Conservation (phyloP, 1,140 invertebrate genomes). For the Ephestia elutella region DNA sequence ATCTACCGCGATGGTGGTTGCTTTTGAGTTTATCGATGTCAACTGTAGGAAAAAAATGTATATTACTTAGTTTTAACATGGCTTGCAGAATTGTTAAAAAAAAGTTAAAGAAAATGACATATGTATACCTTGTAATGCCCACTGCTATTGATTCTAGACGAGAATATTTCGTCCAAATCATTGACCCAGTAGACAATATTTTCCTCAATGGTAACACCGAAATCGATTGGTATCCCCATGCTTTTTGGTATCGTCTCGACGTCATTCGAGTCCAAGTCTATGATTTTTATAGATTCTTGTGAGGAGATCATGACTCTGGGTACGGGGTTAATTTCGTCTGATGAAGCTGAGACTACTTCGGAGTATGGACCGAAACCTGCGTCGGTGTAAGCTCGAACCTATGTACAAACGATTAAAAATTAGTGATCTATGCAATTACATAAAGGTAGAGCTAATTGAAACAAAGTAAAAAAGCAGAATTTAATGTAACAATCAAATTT, state of each 20-base stretch:
- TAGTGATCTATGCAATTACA: no score
- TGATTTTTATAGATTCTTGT: conserved; percentile 80
- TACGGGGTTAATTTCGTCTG: conserved; percentile 81
- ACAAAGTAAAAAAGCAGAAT: no score
- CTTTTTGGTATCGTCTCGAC: conserved; percentile 76
- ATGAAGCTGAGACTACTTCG: conserved; percentile 76
- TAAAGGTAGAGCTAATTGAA: no score
- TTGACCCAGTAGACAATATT: conserved; percentile 89
- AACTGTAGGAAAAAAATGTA: conserved; percentile 23
- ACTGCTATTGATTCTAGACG: conserved; percentile 75
- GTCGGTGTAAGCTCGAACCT: conserved; percentile 86
- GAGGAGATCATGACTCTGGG: conserved; percentile 85
- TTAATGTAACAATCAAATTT: no score
- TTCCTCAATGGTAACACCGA: conserved; percentile 80
- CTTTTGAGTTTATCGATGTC: conserved; percentile 78
- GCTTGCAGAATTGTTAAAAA: not conserved
- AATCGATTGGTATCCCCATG: conserved; percentile 77
- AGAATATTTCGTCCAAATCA: conserved; percentile 84
- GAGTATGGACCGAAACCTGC: conserved; percentile 83
- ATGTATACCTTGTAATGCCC: conserved; percentile 64
- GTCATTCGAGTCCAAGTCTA: conserved; percentile 81
- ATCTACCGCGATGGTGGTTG: conserved; percentile 83
- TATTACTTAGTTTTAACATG: no score
- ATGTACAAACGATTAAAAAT: conserved; percentile 30
- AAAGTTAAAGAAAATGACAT: no score